A percentile compares a stretch with the other conserved stretches of the same genome.
These are phyloP conservation scores for Hybognathus amarus DNA, from an alignment of 2,797 vertebrate species.

Conservation along the genomic window DNA sequence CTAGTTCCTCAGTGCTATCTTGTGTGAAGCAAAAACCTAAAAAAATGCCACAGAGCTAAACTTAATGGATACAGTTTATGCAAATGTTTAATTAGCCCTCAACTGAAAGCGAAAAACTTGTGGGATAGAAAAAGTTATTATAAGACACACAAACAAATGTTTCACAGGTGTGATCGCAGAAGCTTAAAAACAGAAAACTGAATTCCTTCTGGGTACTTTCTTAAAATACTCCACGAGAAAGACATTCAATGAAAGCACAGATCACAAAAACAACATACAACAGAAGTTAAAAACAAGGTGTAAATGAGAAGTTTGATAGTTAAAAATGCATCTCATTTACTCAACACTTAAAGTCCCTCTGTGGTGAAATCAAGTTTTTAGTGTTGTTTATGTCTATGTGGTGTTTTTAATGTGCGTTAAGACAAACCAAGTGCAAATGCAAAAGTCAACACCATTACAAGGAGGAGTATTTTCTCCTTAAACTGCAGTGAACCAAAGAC, in stretches of 20 bases:
- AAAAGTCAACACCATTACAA: too few relatives aligned
- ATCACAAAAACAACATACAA: not conserved
- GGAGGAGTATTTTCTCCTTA: too few relatives aligned
- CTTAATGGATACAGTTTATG: not conserved
- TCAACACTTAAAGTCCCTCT: not conserved
- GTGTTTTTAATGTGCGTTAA: too few relatives aligned
- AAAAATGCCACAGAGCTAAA: not conserved
- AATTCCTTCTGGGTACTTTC: constrained; percentile 10
- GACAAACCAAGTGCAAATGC: too few relatives aligned
- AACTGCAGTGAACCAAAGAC: too few relatives aligned
- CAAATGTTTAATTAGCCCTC: not conserved
- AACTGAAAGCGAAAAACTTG: not conserved
- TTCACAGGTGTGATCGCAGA: constrained; percentile 6
- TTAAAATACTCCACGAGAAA: not conserved
- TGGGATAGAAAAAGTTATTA: not conserved
- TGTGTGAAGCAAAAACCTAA: constrained; percentile 12
- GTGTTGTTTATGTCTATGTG: too few relatives aligned
- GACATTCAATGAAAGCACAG: not conserved
- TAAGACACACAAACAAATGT: not conserved
- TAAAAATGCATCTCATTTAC: not conserved
- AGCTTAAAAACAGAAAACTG: constrained; percentile 1
- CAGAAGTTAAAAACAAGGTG: not conserved
- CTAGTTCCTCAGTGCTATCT: not conserved
- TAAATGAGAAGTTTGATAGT: not conserved
- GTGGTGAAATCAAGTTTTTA: too few relatives aligned